Percentiles rank a stretch among this genome's conserved stretches.
These are phyloP conservation scores for Smittia sp. DNA, from an alignment of 2,888 invertebrate genomes.

Conservation along the genomic window DNA sequence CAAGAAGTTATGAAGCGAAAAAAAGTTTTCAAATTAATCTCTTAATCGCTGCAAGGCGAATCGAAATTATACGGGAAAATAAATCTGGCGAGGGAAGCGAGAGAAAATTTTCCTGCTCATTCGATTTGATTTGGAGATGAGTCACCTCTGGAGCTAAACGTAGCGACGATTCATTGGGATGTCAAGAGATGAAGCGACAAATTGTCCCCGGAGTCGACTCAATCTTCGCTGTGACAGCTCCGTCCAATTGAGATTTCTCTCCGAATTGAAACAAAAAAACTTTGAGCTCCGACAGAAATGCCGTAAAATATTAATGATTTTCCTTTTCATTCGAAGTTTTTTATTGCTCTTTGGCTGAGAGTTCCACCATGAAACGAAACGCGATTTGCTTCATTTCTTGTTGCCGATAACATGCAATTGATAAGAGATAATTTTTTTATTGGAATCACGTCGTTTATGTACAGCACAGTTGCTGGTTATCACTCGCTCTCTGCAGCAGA, in stretches of 20 bases:
- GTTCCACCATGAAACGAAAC: neutral
- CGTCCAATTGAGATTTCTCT: neutral
- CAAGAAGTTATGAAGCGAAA: neutral
- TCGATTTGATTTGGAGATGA: neutral
- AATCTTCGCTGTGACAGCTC: neutral
- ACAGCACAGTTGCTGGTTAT: constrained; percentile 25
- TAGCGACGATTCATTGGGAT: too few relatives aligned
- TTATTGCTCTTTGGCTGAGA: constrained; percentile 21
- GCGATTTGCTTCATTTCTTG: neutral
- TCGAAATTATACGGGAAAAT: neutral
- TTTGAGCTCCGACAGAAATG: neutral
- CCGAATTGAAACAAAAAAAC: neutral
- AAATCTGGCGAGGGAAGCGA: neutral
- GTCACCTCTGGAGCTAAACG: too few relatives aligned
- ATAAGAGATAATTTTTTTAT: constrained; percentile 39
- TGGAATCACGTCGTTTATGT: constrained; percentile 19
- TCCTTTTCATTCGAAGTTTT: neutral
- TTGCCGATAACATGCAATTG: constrained; percentile 28
- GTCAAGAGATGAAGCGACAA: too few relatives aligned
- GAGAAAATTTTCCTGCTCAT: neutral
- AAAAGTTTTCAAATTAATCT: constrained; percentile 26
- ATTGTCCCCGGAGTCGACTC: too few relatives aligned
- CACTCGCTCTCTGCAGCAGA: neutral
- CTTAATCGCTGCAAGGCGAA: constrained; percentile 24
- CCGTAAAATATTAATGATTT: constrained; percentile 32